Percentiles rank a stretch among this genome's conserved stretches.
phyloP scores from a whole-genome alignment of 2,113 vertebrate genomes.

The Seriola rivoliana region DNA sequence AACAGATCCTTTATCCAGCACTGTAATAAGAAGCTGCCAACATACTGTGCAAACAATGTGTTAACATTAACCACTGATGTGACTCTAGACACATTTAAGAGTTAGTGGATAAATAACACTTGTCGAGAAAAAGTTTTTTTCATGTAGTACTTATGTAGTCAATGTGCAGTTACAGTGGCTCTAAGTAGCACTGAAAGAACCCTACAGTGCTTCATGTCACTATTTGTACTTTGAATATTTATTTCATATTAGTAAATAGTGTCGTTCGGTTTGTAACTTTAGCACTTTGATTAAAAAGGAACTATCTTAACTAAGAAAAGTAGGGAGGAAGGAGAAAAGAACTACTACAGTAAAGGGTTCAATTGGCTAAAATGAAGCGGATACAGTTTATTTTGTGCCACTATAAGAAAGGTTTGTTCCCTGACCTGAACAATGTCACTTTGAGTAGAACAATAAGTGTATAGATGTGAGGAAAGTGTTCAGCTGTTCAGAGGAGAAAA shows the following conservation, averaged over 20 bases:
- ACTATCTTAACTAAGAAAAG: not conserved
- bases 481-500: not conserved
- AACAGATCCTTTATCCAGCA: not conserved
- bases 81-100: not conserved
- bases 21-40: not conserved
- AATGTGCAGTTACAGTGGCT: not conserved
- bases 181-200: not conserved
- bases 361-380: not conserved
- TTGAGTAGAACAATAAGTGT: not conserved
- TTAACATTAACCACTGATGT: not conserved
- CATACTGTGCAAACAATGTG: not conserved
- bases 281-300: not conserved
- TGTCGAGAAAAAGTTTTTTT: not conserved
- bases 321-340: not conserved
- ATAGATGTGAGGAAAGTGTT: not conserved
- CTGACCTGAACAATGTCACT: not conserved
- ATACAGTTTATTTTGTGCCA: not conserved
- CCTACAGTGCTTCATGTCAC: not conserved
- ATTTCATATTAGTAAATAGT: not conserved
- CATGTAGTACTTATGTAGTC: not conserved
- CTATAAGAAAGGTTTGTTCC: not conserved
- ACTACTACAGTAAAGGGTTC: not conserved
- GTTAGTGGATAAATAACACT: not conserved
- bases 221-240: not conserved
- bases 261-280: not conserved